Base-by-base conservation (phyloP, 2,797 vertebrate genomes). In the Australoheros facetus region DNA sequence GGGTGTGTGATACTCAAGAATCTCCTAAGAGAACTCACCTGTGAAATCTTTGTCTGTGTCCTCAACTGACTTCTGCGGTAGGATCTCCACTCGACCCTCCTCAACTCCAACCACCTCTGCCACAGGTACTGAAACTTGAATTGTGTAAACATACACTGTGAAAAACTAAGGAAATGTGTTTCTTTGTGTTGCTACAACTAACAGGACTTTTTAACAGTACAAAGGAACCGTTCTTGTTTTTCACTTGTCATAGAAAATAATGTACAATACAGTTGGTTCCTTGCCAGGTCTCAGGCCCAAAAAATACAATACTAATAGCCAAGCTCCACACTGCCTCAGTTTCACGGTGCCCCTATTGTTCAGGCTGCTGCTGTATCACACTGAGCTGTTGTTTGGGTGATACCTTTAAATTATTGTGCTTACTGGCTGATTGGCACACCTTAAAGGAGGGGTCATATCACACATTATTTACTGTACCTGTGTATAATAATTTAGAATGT, bases 21-120 rank as follows among this genome's bases (percentile, higher is more conserved):
- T 53, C 70, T 55, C 59, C 23, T 2, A 51, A 5, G 32, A 48
- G 23, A 62, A 82, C 93, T 77, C 80, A 96, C 96, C 92, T 78
- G 96, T 97, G 87, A 97, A 96, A 88, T 93, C 94, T 89, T 93
- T 94, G 74, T 96, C 95, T 3, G 92, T 92, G 77, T 95, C 95
- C 79, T 95, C 91, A 48, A 92, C 88, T 56, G 81, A 91, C 81
- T 94, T 94, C 60, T 90, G 89, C 17, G 94, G 94, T 51, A 93
- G 88, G 51, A 94, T 83, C 85, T 93, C 85, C 75, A 95, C 89
- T 30, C 79, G 82, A 5, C 96, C 96, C 32, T 95, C 92, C 76
- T 93, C 92, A 76, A 96, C 96, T 26, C 93, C 93, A 39, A 95
- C 79, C 78, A 96, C 91, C 86, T 96, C 95, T 0, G 94, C 85